Evolutionary conservation across 2,888 invertebrate genomes (phyloP).

Genomic region (Lochmaea capreae): DNA sequence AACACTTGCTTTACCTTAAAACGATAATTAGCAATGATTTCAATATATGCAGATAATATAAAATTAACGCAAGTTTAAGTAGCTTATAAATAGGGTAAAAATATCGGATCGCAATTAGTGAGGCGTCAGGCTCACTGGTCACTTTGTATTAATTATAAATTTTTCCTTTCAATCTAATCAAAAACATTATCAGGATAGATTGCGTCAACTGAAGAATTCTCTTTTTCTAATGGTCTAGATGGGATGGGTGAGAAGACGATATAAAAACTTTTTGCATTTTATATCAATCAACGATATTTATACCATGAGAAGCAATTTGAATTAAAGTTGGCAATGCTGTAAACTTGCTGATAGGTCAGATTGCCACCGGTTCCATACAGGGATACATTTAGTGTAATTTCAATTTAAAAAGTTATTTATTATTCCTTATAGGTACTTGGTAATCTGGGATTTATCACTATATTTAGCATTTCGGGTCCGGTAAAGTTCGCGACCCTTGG

Average conservation of each 20-base stretch:
- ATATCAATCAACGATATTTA: neutral
- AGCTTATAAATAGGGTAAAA: constrained; percentile 21
- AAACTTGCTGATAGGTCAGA: no score
- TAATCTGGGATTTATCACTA: no score
- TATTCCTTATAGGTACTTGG: no score
- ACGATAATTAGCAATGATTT: neutral
- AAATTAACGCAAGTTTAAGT: neutral
- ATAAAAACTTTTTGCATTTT: neutral
- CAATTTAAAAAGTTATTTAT: no score
- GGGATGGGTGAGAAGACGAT: neutral
- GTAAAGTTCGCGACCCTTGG: no score
- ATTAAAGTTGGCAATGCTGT: no score
- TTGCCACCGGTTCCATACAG: no score
- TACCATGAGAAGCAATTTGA: no score
- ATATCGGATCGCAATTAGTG: constrained; percentile 12
- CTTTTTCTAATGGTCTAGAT: neutral
- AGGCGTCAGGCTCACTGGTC: constrained; percentile 11
- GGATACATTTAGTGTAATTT: no score
- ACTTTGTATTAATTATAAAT: constrained; percentile 25
- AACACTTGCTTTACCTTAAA: neutral
- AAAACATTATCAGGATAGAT: constrained; percentile 17
- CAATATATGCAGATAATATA: constrained; percentile 5
- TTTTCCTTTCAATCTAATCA: constrained; percentile 7
- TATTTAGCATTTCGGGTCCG: no score
- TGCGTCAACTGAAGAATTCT: neutral